Percentiles rank a stretch among this genome's conserved stretches.
Conservation (phyloP, 2,113 vertebrate genomes). For the Motacilla alba region DNA sequence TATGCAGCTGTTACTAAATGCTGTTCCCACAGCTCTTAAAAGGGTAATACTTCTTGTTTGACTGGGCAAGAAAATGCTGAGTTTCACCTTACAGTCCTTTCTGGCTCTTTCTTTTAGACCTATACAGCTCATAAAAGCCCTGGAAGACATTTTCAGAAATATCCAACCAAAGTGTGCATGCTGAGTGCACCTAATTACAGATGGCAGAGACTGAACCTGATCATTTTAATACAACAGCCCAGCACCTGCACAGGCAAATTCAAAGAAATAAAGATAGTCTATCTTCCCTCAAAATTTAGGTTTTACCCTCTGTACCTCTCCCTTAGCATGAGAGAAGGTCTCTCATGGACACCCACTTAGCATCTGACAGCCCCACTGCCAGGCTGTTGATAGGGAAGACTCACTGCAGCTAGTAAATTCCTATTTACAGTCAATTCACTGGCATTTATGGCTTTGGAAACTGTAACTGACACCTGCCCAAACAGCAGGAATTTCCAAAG, state of each 20-base stretch:
- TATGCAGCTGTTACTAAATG: conserved; percentile 9
- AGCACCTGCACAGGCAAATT: not conserved
- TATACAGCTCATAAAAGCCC: not conserved
- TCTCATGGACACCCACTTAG: not conserved
- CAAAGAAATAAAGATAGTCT: not conserved
- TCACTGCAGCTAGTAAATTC: not conserved
- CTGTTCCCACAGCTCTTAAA: not conserved
- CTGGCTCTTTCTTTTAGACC: not conserved
- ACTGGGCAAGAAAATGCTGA: conserved; percentile 4
- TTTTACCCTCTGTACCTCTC: not conserved
- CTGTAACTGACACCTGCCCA: not conserved
- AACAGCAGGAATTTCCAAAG: not conserved
- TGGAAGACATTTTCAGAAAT: not conserved
- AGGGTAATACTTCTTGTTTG: conserved; percentile 10
- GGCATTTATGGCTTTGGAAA: not conserved
- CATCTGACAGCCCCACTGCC: not conserved
- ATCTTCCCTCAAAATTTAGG: not conserved
- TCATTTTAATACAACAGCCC: not conserved
- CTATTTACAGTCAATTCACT: not conserved
- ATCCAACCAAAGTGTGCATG: not conserved
- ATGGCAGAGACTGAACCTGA: not conserved
- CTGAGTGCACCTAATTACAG: not conserved
- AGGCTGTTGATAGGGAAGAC: not conserved
- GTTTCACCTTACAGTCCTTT: not conserved
- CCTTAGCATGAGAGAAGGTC: not conserved